Conservation (phyloP, 2,797 vertebrate genomes). For the Rhyacichthys aspro region DNA sequence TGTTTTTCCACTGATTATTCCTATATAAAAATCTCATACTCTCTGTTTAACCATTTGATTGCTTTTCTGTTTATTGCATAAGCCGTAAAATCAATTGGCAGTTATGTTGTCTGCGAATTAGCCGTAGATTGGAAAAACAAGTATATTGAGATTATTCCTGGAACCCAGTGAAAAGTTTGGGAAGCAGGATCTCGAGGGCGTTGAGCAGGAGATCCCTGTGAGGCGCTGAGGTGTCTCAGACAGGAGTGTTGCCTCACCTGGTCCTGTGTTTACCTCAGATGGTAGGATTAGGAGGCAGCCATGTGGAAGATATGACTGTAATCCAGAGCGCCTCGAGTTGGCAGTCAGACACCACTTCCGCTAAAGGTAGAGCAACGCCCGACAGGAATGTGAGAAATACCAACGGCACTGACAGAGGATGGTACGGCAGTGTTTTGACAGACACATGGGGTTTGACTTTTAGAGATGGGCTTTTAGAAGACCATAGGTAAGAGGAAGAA, state of each 20-base stretch:
- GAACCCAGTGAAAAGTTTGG: constrained; percentile 18
- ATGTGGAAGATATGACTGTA: constrained; percentile 73
- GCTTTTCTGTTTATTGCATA: too few relatives aligned
- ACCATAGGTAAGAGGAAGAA: neutral
- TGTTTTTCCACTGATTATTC: too few relatives aligned
- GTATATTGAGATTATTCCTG: constrained; percentile 1
- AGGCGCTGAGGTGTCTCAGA: constrained; percentile 64
- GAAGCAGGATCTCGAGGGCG: constrained; percentile 35
- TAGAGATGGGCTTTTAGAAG: constrained; percentile 2
- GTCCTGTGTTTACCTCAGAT: constrained; percentile 76
- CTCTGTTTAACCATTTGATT: too few relatives aligned
- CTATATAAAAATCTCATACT: too few relatives aligned
- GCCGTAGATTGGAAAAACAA: constrained; percentile 6
- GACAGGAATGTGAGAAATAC: constrained; percentile 55
- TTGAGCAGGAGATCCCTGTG: constrained; percentile 54
- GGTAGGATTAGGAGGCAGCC: constrained; percentile 74
- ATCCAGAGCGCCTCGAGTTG: constrained; percentile 70
- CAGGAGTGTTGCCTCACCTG: constrained; percentile 75
- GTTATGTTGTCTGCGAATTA: neutral
- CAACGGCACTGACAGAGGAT: constrained; percentile 31
- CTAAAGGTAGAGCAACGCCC: constrained; percentile 52
- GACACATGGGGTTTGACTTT: constrained; percentile 5
- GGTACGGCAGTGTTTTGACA: constrained; percentile 35
- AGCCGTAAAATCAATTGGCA: neutral
- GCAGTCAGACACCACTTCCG: constrained; percentile 62